Conservation (phyloP, 2,113 vertebrate species). For the Rhizomys pruinosus region DNA sequence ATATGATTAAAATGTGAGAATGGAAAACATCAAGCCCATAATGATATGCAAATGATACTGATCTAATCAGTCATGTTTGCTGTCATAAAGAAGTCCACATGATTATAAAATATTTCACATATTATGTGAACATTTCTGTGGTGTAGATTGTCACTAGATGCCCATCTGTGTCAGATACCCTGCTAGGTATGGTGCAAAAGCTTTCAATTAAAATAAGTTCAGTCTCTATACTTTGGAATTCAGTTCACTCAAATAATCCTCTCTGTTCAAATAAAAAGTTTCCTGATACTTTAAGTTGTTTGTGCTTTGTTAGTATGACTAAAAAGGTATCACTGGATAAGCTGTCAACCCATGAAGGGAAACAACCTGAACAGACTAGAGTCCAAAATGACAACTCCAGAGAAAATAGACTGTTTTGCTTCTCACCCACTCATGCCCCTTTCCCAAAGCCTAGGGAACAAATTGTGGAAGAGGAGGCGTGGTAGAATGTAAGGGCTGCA, state of each 20-base stretch:
- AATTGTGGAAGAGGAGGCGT: too few relatives aligned
- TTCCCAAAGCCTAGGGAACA: too few relatives aligned
- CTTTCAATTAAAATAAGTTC: constrained; percentile 59
- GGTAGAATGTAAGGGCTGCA: too few relatives aligned
- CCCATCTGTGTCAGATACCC: constrained; percentile 9
- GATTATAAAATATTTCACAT: constrained; percentile 67
- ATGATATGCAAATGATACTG: constrained; percentile 68
- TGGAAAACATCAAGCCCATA: constrained; percentile 52
- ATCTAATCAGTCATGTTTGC: constrained; percentile 74
- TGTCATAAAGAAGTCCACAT: constrained; percentile 59
- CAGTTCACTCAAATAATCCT: constrained; percentile 37
- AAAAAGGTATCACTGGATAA: too few relatives aligned
- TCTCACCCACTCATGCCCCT: too few relatives aligned
- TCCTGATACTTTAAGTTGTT: constrained; percentile 1
- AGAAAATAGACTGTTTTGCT: too few relatives aligned
- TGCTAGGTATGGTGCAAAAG: constrained; percentile 29
- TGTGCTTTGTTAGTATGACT: too few relatives aligned
- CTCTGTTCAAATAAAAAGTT: neutral
- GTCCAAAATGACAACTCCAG: too few relatives aligned
- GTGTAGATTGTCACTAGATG: constrained; percentile 45
- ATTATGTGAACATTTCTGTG: constrained; percentile 49
- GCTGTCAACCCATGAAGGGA: too few relatives aligned
- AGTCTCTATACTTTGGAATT: constrained; percentile 40
- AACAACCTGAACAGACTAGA: too few relatives aligned
- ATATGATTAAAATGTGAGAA: constrained; percentile 63